Percentiles rank a stretch among this genome's conserved stretches.
These are phyloP conservation scores for Simalia tracyae DNA, from an alignment of 2,797 vertebrate species.

Conservation along the genomic window DNA sequence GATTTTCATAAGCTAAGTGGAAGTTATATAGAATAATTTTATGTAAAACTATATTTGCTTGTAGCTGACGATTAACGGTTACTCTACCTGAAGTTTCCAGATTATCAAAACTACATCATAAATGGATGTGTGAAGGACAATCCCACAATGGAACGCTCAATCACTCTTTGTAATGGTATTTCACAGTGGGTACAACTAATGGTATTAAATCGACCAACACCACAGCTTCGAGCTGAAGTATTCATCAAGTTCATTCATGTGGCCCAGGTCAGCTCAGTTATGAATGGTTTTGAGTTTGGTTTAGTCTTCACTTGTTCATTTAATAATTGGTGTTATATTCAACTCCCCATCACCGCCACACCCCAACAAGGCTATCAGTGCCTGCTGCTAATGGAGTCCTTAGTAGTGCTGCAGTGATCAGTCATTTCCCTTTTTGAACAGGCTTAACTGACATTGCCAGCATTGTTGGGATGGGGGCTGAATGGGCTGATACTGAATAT, in stretches of 20 bases:
- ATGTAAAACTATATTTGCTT: background rate
- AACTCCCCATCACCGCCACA: fast-evolving
- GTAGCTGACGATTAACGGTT: background rate
- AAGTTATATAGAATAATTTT: background rate
- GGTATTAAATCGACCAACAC: constrained; percentile 93
- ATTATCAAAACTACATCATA: constrained; percentile 93
- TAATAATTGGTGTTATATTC: background rate
- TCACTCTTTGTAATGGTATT: constrained; percentile 92
- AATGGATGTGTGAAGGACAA: constrained; percentile 93
- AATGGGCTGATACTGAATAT: background rate
- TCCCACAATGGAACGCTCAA: constrained; percentile 93
- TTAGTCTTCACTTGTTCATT: background rate
- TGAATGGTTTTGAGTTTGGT: background rate
- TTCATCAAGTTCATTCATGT: constrained; percentile 96
- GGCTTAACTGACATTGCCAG: background rate
- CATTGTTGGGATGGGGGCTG: background rate
- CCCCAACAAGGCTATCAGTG: background rate
- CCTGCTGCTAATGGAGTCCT: background rate
- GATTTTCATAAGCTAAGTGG: background rate
- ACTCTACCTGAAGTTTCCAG: constrained; percentile 77
- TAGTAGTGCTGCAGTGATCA: background rate
- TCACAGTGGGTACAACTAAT: constrained; percentile 98
- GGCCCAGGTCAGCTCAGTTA: constrained; percentile 82
- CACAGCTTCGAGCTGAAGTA: constrained; percentile 94
- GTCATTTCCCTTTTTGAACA: background rate